Evolutionary conservation across 2,113 vertebrate genomes (phyloP).

Genomic region (Apodemus sylvaticus): DNA sequence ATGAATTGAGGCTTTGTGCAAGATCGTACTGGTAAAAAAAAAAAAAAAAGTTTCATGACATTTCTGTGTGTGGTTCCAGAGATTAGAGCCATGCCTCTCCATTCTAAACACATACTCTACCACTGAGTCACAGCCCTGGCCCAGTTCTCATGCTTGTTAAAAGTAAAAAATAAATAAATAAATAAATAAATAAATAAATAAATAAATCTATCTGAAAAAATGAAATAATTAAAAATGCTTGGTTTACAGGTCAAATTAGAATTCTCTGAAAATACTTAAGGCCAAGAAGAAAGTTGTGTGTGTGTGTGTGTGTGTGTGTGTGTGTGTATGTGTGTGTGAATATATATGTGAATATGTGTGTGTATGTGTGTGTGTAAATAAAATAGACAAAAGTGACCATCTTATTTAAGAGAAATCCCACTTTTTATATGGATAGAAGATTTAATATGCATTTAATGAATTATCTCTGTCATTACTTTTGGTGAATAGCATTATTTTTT

Average conservation of each 20-base stretch:
- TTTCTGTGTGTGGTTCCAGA: background rate
- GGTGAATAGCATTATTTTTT: background rate
- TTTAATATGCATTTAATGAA: background rate
- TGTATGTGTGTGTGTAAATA: background rate
- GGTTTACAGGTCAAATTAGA: background rate
- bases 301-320: background rate
- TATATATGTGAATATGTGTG: background rate
- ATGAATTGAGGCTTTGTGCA: background rate
- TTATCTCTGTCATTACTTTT: background rate
- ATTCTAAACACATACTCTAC: background rate
- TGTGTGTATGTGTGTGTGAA: background rate
- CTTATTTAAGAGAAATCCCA: background rate
- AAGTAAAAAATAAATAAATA: background rate
- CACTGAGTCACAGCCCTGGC: background rate
- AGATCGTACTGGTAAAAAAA: background rate
- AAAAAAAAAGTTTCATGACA: background rate
- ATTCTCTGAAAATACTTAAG: conserved; percentile 29
- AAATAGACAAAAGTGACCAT: background rate
- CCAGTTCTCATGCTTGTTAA: background rate
- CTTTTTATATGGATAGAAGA: background rate
- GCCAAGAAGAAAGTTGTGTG: background rate
- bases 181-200: background rate
- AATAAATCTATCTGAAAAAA: background rate
- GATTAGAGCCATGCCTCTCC: background rate
- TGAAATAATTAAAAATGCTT: background rate